phyloP scores from a whole-genome alignment of 2,797 vertebrate genomes.

The Gallirallus australis region DNA sequence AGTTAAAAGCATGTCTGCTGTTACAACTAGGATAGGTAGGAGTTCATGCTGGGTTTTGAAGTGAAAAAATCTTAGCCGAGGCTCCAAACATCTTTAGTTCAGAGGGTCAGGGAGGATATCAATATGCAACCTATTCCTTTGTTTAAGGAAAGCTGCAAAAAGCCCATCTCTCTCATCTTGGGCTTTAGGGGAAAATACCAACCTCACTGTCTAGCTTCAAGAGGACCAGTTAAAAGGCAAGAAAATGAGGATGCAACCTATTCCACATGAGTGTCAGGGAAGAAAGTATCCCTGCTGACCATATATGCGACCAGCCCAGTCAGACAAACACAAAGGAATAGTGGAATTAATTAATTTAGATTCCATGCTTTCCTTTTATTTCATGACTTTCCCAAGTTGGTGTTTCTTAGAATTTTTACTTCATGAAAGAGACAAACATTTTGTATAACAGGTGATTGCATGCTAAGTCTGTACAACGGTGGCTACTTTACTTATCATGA shows the following conservation, averaged over 20 bases:
- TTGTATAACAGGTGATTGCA: neutral
- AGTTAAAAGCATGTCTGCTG: neutral
- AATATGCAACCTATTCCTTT: too few species aligned
- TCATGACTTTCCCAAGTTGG: accelerated
- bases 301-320: neutral
- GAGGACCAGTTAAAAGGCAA: neutral
- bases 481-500: accelerated
- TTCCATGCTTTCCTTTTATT: neutral
- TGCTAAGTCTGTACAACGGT: neutral
- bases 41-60: neutral
- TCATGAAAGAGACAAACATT: neutral
- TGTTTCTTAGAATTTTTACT: neutral
- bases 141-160: neutral
- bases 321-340: neutral
- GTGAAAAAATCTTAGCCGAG: neutral
- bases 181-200: neutral
- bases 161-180: accelerated
- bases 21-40: neutral
- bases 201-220: neutral
- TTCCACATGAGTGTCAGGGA: neutral
- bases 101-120: neutral
- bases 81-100: accelerated
- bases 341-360: neutral
- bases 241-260: neutral
- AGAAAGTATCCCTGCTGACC: neutral